Conservation (phyloP, 2,113 vertebrate species). For the Capreolus pygargus region DNA sequence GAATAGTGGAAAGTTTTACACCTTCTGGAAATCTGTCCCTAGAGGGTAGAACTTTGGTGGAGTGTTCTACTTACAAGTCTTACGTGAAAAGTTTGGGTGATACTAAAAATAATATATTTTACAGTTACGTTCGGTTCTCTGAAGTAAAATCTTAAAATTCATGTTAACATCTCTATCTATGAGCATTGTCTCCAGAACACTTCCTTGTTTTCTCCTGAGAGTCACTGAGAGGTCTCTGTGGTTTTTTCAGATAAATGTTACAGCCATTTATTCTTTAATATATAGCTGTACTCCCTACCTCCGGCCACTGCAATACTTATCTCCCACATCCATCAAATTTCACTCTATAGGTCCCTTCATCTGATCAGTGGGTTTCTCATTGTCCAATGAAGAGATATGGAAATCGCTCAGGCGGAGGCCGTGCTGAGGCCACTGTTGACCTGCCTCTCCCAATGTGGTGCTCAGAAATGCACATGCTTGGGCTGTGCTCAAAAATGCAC, state of each 20-base stretch:
- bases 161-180: neutral
- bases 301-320: rapidly evolving
- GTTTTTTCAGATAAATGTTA: neutral
- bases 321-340: neutral
- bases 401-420: neutral
- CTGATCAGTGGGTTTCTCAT: neutral
- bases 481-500: neutral
- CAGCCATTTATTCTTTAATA: neutral
- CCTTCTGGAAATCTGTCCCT: neutral
- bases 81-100: neutral
- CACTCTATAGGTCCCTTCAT: neutral
- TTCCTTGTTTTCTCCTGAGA: neutral
- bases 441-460: neutral
- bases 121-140: neutral
- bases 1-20: neutral
- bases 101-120: neutral
- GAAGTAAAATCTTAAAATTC: neutral
- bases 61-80: neutral
- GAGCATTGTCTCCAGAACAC: neutral
- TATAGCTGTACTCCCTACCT: neutral
- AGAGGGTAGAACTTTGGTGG: neutral
- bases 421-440: neutral
- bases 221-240: too few relatives aligned
- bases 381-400: neutral
- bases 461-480: neutral